Base-by-base conservation (phyloP, 2,113 vertebrate genomes). In the Myrmecobius fasciatus region DNA sequence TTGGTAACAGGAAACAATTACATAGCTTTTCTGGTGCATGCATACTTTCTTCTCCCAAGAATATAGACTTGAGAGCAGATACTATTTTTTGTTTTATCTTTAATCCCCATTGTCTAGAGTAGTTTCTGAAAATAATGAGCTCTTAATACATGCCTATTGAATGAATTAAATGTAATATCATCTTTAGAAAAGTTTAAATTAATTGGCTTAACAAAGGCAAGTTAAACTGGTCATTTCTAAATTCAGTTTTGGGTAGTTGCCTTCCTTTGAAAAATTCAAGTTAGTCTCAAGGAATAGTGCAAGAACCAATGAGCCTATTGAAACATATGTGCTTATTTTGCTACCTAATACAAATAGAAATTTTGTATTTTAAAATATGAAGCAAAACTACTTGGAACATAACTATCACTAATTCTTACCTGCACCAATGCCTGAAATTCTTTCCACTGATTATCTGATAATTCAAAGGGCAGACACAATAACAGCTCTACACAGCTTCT, bases 401-500 rank as follows among this genome's bases (percentile, higher is more conserved):
- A 96, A 89, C 26, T 91, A 52, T 26, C 95, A 95, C 97, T 94
- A 54, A 95, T 53, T 96, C 99, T 98, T 98, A 99, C 99, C 99
- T 99, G 98, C 53, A 99, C 99, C 97, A 99, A 99, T 60, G 98
- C 98, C 98, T 99, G 99, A 97, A 99, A 99, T 92, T 99, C 98
- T 95, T 98, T 97, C 99, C 99, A 99, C 48, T 99, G 98, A 93
- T 96, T 98, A 97, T 99, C 98, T 97, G 99, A 99, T 97, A 99
- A 96, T n/a, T 99, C 99, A 98, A 99, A 97, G 96, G 99, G 99
- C 95, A 99, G 96, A 91, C 99, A 99, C 1, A 99, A 97, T 52
- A 99, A 97, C 97, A 99, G 99, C 98, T 99, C 99, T 97, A 99
- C 98, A 98, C 99, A 99, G 98, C 99, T 99, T 99, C 99, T 99